Conservation (phyloP, 1,140 invertebrate genomes). For the Trypoxylus dichotomus region DNA sequence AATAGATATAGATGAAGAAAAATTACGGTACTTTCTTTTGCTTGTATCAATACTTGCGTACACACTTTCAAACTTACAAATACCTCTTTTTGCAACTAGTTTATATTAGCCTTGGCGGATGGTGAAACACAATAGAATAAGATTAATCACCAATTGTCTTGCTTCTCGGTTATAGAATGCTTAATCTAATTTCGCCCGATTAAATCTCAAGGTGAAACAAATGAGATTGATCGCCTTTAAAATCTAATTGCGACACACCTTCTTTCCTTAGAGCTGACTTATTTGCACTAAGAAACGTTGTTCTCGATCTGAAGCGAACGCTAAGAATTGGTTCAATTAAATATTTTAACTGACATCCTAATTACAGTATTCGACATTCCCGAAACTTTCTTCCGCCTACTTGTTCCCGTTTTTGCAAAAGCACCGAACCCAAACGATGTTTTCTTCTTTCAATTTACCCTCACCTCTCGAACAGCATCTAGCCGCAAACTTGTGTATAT, state of each 20-base stretch:
- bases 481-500: too few species aligned
- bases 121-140: too few species aligned
- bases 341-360: slow-evolving; percentile 7
- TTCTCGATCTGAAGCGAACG: neutral
- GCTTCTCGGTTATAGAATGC: neutral
- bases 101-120: too few species aligned
- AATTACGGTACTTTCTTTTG: too few species aligned
- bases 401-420: neutral
- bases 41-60: too few species aligned
- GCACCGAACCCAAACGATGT: too few species aligned
- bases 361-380: neutral
- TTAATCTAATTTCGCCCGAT: neutral
- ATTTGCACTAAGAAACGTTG: neutral
- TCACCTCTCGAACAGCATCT: too few species aligned
- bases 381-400: neutral
- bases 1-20: too few species aligned
- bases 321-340: neutral
- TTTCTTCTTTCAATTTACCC: too few species aligned
- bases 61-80: too few species aligned
- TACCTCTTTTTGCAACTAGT: too few species aligned
- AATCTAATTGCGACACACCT: neutral
- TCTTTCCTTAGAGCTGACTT: neutral
- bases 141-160: too few species aligned
- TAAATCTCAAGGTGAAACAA: neutral
- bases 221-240: neutral